Evolutionary conservation across 1,140 invertebrate species (phyloP).

Genomic region (Alviniconcha marisindica): DNA sequence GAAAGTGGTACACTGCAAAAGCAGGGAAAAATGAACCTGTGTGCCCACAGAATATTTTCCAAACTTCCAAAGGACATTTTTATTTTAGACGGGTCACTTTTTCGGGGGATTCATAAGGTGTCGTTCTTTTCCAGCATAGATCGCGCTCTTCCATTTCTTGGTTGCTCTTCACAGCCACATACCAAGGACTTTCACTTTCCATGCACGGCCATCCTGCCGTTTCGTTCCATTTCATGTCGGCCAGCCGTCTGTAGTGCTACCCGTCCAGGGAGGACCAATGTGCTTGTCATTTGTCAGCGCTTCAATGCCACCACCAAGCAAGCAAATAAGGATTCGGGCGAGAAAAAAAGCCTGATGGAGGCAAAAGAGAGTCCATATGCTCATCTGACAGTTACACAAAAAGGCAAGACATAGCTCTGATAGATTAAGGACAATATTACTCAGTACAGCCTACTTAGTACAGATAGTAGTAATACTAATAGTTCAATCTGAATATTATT

Average conservation of each 20-base stretch:
- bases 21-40: not conserved
- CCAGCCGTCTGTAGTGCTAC: not conserved
- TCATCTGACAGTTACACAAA: conserved; percentile 55
- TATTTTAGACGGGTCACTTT: not conserved
- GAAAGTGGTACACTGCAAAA: no score
- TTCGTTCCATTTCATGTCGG: not conserved
- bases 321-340: conserved; percentile 3
- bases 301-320: not conserved
- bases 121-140: not conserved
- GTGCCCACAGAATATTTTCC: not conserved
- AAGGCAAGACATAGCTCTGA: conserved; percentile 58
- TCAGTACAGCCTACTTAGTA: no score
- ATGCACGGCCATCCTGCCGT: not conserved
- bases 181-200: conserved; percentile 19
- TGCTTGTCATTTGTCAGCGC: not conserved
- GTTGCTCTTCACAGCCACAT: no score
- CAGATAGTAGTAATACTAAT: no score
- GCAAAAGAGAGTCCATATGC: conserved; percentile 62
- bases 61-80: not conserved
- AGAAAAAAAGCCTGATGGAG: conserved; percentile 56
- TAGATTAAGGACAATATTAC: no score
- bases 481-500: no score
- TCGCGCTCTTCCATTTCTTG: not conserved
- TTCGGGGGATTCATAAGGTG: not conserved
- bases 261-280: not conserved